These are phyloP conservation scores for Tetramorium simillimum DNA, from an alignment of 1,140 invertebrate genomes.

Conservation along the genomic window DNA sequence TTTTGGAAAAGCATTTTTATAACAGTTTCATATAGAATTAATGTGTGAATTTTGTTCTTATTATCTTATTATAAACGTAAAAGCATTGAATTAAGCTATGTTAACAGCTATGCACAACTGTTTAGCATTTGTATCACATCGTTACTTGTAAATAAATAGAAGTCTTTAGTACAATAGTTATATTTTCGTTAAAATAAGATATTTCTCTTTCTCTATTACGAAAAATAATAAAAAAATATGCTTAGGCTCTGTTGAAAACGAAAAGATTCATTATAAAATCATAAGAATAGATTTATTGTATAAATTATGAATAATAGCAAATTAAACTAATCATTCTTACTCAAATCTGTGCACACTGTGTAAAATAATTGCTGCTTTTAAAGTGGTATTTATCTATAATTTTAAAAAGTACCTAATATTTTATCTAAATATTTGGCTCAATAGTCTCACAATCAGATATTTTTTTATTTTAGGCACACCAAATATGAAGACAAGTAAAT, in stretches of 20 bases:
- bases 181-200: not conserved
- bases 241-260: not conserved
- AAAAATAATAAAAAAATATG: not conserved
- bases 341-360: not conserved
- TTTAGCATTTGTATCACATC: constrained; percentile 8
- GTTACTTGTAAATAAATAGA: not conserved
- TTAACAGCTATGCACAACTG: not conserved
- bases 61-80: not conserved
- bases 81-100: constrained; percentile 9
- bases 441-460: not conserved
- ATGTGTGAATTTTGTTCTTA: not conserved
- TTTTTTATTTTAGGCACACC: not conserved
- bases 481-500: constrained; percentile 22
- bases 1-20: not conserved
- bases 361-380: not conserved
- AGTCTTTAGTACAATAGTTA: constrained; percentile 2
- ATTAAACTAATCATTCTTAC: not conserved
- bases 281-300: constrained; percentile 15
- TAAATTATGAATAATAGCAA: not conserved
- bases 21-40: not conserved
- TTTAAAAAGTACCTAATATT: not conserved
- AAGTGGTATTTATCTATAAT: not conserved
- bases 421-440: not conserved
- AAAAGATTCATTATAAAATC: constrained; percentile 19
- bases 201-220: not conserved